These are phyloP conservation scores for Acanthosepion lycidas DNA, from an alignment of 2,888 invertebrate genomes.

Conservation along the genomic window DNA sequence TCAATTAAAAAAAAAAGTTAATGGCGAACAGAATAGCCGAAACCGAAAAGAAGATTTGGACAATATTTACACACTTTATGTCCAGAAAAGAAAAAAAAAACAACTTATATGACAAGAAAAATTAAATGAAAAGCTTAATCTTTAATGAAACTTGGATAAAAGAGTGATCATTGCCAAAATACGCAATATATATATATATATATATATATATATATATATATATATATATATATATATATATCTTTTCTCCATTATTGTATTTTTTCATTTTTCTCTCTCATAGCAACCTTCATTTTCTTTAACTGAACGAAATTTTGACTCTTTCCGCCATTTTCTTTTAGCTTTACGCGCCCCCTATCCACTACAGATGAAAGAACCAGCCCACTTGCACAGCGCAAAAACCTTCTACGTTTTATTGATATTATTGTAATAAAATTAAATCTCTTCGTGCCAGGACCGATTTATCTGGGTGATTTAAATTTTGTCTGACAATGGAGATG, in stretches of 20 bases:
- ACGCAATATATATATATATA: background rate
- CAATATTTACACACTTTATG: no score
- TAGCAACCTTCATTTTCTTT: background rate
- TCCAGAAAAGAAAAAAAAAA: no score
- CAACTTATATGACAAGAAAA: no score
- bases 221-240: background rate
- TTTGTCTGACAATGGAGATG: background rate
- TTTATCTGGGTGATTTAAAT: background rate
- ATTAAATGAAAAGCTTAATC: no score
- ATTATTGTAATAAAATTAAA: conserved; percentile 21
- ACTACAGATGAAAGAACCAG: background rate
- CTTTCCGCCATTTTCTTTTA: background rate
- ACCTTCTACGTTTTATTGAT: background rate
- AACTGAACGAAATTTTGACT: background rate
- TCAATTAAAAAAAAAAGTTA: no score
- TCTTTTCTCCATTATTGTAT: background rate
- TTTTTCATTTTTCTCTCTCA: background rate
- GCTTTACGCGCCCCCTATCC: background rate
- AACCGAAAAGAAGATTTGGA: no score
- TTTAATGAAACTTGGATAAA: no score
- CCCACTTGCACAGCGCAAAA: background rate
- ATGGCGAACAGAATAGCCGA: no score
- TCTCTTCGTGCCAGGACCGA: background rate
- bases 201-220: background rate
- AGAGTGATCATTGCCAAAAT: no score